Base-by-base conservation (phyloP, 2,888 invertebrate species). In the Xestia sexstrigata region DNA sequence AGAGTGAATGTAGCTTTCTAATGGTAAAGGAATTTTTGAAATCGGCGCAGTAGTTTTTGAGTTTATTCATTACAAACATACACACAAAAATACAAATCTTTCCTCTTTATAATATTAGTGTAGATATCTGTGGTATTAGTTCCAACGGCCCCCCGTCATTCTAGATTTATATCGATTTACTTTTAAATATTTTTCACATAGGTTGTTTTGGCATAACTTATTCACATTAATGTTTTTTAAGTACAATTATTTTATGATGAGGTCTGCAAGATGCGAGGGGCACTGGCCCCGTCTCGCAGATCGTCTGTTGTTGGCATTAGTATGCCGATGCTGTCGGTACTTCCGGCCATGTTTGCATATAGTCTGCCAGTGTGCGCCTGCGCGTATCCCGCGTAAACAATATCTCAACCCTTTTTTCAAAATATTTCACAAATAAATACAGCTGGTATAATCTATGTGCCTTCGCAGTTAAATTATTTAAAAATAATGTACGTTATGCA, bases 301-400 rank as follows among this genome's bases (percentile, higher is more conserved):
- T 49, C 67, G 80, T 62, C 79, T 82, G 68, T 71, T 79, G 71
- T 83, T 75, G 79, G 79, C 81, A 88, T 89, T 87, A 88, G 83
- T 86, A 89, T 88, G 84, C 89, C 66, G 69, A 66, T 75, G 74
- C 74, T 76, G 85, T 84, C 76, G 66, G 66, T 80, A 78, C 79
- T 83, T 89, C 88, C 89, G 82, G 83, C 70, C 80, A 81, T 85
- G 81, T 86, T 86, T 84, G 81, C 85, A 84, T 72, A 80, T 72
- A 81, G 82, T 77, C 83, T 83, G 79, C 72, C 71, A 78, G 80
- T 68, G 65, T 68, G 85, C 87, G 82, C 85, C 70, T 73, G 87
- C 86, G 80, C 84, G 74, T 86, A 89, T 85, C 81, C 89, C 89
- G 83, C 89, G 90, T 91, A 91, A 92, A 91, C 88, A 92, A 88